Evolutionary conservation across 2,888 invertebrate species (phyloP).

Genomic region (Diogma glabrata): DNA sequence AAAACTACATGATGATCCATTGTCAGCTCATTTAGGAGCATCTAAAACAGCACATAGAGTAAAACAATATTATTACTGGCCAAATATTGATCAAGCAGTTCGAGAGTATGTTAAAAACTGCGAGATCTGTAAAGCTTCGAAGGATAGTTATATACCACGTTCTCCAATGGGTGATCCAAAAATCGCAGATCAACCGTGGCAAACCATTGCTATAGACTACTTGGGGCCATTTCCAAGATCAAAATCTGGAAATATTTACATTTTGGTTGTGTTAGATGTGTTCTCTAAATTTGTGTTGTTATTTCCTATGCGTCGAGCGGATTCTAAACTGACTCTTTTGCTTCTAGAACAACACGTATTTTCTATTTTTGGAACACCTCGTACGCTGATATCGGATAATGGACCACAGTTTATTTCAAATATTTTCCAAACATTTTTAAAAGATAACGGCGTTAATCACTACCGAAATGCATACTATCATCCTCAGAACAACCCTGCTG

Average conservation of each 20-base stretch:
- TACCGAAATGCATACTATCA: no score
- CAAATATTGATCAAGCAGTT: neutral
- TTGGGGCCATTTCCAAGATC: neutral
- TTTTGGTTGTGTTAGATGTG: neutral
- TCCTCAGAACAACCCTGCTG: no score
- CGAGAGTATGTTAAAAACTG: neutral
- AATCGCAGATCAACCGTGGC: neutral
- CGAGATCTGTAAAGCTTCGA: neutral
- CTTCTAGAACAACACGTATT: no score
- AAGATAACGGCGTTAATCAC: no score
- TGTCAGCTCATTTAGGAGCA: no score
- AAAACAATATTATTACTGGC: constrained; percentile 4
- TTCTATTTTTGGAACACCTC: no score
- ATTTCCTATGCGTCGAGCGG: neutral
- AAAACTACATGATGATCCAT: neutral
- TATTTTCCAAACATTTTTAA: no score
- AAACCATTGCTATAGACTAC: neutral
- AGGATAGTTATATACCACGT: neutral
- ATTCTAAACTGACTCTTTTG: neutral
- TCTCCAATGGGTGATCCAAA: constrained; percentile 1
- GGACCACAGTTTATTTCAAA: no score
- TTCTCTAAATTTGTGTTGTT: neutral
- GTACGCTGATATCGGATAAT: no score
- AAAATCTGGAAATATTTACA: neutral
- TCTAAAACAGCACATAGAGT: neutral